Percentiles rank a stretch among this genome's conserved stretches.
phyloP scores from a whole-genome alignment of 1,140 invertebrate genomes.

The Bombus sylvicola region DNA sequence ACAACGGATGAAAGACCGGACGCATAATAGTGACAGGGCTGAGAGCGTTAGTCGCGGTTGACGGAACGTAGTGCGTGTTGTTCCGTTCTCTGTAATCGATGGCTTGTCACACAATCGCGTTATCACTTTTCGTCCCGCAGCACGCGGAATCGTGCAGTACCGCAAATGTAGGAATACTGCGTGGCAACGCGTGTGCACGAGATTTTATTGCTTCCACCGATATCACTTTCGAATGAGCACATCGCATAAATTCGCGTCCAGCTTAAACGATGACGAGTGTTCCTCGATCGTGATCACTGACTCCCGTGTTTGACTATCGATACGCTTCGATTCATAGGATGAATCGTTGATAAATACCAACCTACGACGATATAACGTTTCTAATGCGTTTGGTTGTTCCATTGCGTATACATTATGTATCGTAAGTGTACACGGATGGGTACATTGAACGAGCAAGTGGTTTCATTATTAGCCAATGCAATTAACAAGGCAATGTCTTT shows the following conservation, averaged over 20 bases:
- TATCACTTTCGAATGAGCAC: not conserved
- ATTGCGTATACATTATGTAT: not conserved
- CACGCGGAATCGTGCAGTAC: not conserved
- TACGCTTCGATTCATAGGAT: not conserved
- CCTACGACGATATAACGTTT: too few relatives aligned
- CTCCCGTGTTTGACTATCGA: not conserved
- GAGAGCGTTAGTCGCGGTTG: constrained; percentile 60
- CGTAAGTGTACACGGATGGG: not conserved
- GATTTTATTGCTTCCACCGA: constrained; percentile 5
- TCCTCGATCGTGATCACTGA: not conserved
- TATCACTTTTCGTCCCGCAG: constrained; percentile 48
- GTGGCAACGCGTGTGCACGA: not conserved
- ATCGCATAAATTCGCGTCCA: not conserved
- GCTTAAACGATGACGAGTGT: not conserved
- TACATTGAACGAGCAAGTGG: too few relatives aligned
- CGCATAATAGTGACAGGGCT: constrained; percentile 65
- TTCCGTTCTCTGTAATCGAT: constrained; percentile 55
- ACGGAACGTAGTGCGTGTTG: constrained; percentile 36
- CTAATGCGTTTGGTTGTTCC: not conserved
- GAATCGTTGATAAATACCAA: not conserved
- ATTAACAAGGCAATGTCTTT: constrained; percentile 1
- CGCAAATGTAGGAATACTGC: constrained; percentile 29
- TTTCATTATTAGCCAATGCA: not conserved
- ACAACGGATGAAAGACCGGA: constrained; percentile 66
- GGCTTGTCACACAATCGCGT: constrained; percentile 37